Evolutionary conservation across 2,888 invertebrate genomes (phyloP).

Genomic region (Hofmannophila pseudospretella): DNA sequence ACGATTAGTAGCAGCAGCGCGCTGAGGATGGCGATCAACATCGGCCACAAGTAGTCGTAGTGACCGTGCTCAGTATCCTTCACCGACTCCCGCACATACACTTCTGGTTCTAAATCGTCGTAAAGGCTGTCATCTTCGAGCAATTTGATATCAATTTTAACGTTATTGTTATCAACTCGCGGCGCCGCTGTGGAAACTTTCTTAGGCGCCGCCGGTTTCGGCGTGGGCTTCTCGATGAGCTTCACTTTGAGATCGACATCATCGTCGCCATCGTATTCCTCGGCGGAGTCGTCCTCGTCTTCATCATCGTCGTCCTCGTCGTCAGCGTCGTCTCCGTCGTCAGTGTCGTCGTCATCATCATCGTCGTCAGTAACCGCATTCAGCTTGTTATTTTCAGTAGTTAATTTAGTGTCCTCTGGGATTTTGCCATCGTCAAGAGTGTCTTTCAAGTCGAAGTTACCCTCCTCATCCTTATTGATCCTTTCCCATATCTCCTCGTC

Average conservation of each 20-base stretch:
- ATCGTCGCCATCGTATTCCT: constrained; percentile 48
- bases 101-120: constrained; percentile 45
- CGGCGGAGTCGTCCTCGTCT: constrained; percentile 49
- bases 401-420: constrained; percentile 30
- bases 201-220: constrained; percentile 10
- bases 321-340: constrained; percentile 51
- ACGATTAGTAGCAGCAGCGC: constrained; percentile 74
- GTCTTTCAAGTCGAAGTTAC: constrained; percentile 61
- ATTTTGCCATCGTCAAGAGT: constrained; percentile 62
- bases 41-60: constrained; percentile 77
- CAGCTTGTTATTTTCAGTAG: constrained; percentile 27
- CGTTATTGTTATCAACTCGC: constrained; percentile 27
- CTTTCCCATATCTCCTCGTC: constrained; percentile 72
- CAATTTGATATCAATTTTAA: constrained; percentile 53
- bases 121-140: constrained; percentile 46
- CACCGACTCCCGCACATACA: constrained; percentile 47
- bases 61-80: constrained; percentile 57
- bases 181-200: constrained; percentile 12
- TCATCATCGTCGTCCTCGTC: constrained; percentile 51
- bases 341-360: constrained; percentile 40
- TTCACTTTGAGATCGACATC: constrained; percentile 62
- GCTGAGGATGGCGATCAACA: constrained; percentile 77
- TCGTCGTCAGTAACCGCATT: constrained; percentile 36
- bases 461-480: constrained; percentile 55
- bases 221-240: constrained; percentile 42